Percentiles rank a stretch among this genome's conserved stretches.
Conservation (phyloP, 1,140 invertebrate species). For the Solenopsis fugax region DNA sequence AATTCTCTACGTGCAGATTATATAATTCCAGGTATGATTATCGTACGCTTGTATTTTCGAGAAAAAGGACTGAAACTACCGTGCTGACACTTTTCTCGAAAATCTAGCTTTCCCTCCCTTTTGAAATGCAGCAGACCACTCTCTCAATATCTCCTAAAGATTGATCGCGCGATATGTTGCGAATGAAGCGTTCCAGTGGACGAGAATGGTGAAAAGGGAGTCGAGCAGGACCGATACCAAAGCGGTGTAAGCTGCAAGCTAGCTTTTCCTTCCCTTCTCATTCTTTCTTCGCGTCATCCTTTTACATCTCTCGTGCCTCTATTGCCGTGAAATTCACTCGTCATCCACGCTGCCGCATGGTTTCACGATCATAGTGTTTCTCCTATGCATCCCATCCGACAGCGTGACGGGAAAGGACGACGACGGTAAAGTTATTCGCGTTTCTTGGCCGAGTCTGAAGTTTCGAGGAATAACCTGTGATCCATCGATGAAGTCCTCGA, state of each 20-base stretch:
- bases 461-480: conserved; percentile 55
- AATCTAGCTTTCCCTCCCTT: not conserved
- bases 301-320: not conserved
- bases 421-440: conserved; percentile 62
- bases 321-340: conserved; percentile 49
- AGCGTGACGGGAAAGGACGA: not conserved
- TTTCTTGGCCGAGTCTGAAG: conserved; percentile 30
- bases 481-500: conserved; percentile 47
- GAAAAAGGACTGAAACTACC: not conserved
- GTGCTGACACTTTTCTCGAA: not conserved
- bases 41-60: not conserved
- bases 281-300: not conserved
- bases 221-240: not conserved
- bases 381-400: not conserved
- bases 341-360: conserved; percentile 53
- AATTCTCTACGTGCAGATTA: too few relatives aligned
- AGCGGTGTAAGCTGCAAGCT: conserved; percentile 35
- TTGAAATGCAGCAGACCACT: not conserved
- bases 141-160: conserved; percentile 28
- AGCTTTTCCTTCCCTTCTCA: not conserved
- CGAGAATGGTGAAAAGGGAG: not conserved
- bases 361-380: conserved; percentile 46
- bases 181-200: conserved; percentile 40
- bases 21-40: not conserved
- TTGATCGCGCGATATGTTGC: conserved; percentile 32